Base-by-base conservation (phyloP, 35 echinoderm and acorn worm species). In the Hemicentrotus pulcherrimus region DNA sequence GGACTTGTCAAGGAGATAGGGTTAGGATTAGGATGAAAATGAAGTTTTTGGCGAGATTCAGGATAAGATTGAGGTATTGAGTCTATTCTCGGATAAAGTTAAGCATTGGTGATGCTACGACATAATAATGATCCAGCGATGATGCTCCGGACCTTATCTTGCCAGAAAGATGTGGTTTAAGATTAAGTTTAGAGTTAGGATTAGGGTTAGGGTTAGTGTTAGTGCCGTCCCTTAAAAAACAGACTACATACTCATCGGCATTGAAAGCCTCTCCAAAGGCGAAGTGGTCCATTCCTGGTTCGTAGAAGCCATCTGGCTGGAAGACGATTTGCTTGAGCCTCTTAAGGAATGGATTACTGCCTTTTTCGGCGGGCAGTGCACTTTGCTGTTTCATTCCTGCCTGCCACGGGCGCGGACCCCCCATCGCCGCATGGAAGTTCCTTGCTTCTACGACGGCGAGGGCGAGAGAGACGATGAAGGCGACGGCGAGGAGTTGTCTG, bases 401-500 rank as follows among this genome's bases (percentile, higher is more conserved):
- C 8, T 24, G 9, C 32, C 87, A 32, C 7, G 87, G 87, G 31
- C 87, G 87, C 2, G 28, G 87, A 46, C 15, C 87, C 16, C 87
- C 87, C 7, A 89, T n/a, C 32, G 18, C 85, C 28, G 87, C 87
- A 32, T 89, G 87, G 87, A 89, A 89, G 28, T 89, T 89, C 87
- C 87, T 89, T 32, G 87, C 87, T 32, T 89, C 87, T 11, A 89
- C 87, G 32, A 89, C 32, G 9, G 87, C 13, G 87, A 89, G 32
- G 87, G 87, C 87, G 87, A 89, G 31, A 22, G 87, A 89, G 31
- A 89, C 87, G 87, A 89, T 89, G 31, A 89, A 12, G 45, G 87
- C 87, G 87, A 89, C 5, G 87, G 87, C 87, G 87, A 89, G 10
- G 87, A 89, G 87, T 89, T 89, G 87, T 89, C 87, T 89, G 32